Evolutionary conservation across 2,888 invertebrate genomes (phyloP).

Genomic region (Ochropacha duplaris): DNA sequence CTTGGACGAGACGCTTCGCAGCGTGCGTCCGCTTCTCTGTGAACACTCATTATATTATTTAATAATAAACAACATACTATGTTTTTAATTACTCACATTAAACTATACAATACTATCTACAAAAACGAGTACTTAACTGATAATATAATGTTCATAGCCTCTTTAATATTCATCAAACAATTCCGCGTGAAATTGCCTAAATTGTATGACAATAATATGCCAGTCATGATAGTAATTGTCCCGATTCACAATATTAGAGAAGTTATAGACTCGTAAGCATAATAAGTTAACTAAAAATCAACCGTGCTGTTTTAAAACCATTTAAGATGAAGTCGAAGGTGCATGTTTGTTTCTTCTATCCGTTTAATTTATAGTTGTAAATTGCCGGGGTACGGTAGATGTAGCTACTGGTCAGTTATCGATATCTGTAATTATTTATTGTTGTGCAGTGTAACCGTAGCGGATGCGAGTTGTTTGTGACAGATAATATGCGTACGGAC

Average conservation of each 20-base stretch:
- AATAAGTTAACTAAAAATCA: slow-evolving; percentile 39
- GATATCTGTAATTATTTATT: slow-evolving; percentile 78
- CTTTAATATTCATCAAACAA: slow-evolving; percentile 67
- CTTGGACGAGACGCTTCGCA: slow-evolving; percentile 14
- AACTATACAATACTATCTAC: slow-evolving; percentile 45
- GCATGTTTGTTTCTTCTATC: slow-evolving; percentile 38
- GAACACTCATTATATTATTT: slow-evolving; percentile 44
- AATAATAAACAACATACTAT: slow-evolving; percentile 50
- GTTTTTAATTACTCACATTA: slow-evolving; percentile 59
- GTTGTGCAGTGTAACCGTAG: slow-evolving; percentile 65
- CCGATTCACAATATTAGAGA: slow-evolving; percentile 46
- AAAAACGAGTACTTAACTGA: slow-evolving; percentile 52
- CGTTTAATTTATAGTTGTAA: slow-evolving; percentile 54
- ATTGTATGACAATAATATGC: slow-evolving; percentile 54
- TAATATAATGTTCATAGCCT: slow-evolving; percentile 52
- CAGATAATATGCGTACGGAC: slow-evolving; percentile 68
- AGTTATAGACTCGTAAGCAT: slow-evolving; percentile 30
- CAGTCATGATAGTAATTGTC: slow-evolving; percentile 49
- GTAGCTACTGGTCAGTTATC: slow-evolving; percentile 59
- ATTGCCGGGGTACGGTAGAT: slow-evolving; percentile 38
- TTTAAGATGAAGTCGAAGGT: slow-evolving; percentile 26
- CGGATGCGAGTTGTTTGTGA: slow-evolving; percentile 79
- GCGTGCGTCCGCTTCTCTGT: slow-evolving; percentile 24
- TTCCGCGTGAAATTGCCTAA: slow-evolving; percentile 55
- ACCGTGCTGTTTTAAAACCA: slow-evolving; percentile 31